Base-by-base conservation (phyloP, 2,797 vertebrate genomes). In the Natrix natrix region DNA sequence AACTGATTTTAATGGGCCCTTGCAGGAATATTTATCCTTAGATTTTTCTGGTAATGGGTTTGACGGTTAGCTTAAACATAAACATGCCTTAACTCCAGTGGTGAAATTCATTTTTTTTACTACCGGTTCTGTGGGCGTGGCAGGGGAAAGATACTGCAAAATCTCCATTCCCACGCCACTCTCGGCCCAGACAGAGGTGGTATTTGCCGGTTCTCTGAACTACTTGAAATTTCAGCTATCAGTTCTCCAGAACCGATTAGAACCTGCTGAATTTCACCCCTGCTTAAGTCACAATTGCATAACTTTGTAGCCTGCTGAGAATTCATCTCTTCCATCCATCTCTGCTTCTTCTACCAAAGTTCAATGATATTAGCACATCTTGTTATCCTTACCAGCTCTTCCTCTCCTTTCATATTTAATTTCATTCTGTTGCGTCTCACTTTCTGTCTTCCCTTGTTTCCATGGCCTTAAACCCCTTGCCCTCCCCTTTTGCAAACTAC, bases 1-100 rank as follows among this genome's bases (percentile, higher is more conserved):
- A 95, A 96, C 94, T 94, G 95, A 95, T 93, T 96, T 93, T 92
- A 87, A 28, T 93, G 95, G 20, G n/a, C 8, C 88, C 56, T 32
- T 24, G 12, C 8, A 26, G 20, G 55, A n/a, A 0, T 92, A 66
- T 90, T n/a, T 95, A 95, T 96, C 88, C 90, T 88, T 54, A 60
- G 93, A 96, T 96, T 94, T 78, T 94, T 93, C 61, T 94, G 90
- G 57, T 83, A 94, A 83, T 32, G n/a, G 94, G n/a, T 91, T 48
- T 93, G 14, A 83, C 2, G 56, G 17, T 88, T 32, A 28, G 2
- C 4, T 86, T 32, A 69, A 69, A 22, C 32, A 95, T 52, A 74
- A 59, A 43, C 24, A 92, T 59, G 87, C 90, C 91, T 92, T 95
- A 87, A 94, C 91, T 10, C 78, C 24, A 5, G 48, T 52, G 48